Percentiles rank a stretch among this genome's conserved stretches.
Evolutionary conservation across 2,888 invertebrate genomes (phyloP).

Genomic region (Oscheius sp.): DNA sequence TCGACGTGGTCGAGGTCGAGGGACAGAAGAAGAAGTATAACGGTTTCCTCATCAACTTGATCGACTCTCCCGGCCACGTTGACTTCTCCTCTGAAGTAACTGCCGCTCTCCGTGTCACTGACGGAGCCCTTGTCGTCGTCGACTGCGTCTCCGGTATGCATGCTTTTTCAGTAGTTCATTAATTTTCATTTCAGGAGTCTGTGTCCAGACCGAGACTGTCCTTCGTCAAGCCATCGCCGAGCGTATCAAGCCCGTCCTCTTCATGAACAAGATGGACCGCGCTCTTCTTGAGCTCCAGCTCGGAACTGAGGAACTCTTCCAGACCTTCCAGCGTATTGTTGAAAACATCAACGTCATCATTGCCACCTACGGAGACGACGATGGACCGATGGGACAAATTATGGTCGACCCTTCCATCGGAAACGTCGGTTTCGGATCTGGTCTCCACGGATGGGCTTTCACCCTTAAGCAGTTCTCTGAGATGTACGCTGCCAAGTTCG

Average conservation of each 20-base stretch:
- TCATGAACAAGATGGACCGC: slow-evolving; percentile 99
- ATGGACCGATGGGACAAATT: slow-evolving; percentile 99
- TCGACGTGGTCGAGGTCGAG: slow-evolving; percentile 44
- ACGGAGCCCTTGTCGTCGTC: slow-evolving; percentile 98
- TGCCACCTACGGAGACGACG: slow-evolving; percentile 96
- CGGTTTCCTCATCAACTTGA: slow-evolving; percentile 99
- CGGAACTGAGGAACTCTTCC: slow-evolving; percentile 95
- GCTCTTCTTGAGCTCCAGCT: slow-evolving; percentile 96
- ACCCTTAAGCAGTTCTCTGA: slow-evolving; percentile 99
- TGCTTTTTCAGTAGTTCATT: neutral
- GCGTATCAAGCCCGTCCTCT: slow-evolving; percentile 98
- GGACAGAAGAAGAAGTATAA: slow-evolving; percentile 83
- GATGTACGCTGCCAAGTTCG: slow-evolving; percentile 99
- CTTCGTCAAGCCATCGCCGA: slow-evolving; percentile 99
- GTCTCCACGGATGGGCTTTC: slow-evolving; percentile 99
- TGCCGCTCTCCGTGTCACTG: slow-evolving; percentile 98
- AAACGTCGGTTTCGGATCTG: slow-evolving; percentile 98
- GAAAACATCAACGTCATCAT: slow-evolving; percentile 99
- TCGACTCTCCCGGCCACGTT: slow-evolving; percentile 99
- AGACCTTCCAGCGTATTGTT: slow-evolving; percentile 94
- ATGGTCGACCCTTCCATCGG: slow-evolving; percentile 97
- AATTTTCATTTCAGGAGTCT: slow-evolving; percentile 84
- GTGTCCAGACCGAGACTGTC: slow-evolving; percentile 99
- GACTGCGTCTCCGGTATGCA: slow-evolving; percentile 96
- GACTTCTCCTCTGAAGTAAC: slow-evolving; percentile 97